phyloP scores from a whole-genome alignment of 2,797 vertebrate species.

The Semaprochilodus insignis region DNA sequence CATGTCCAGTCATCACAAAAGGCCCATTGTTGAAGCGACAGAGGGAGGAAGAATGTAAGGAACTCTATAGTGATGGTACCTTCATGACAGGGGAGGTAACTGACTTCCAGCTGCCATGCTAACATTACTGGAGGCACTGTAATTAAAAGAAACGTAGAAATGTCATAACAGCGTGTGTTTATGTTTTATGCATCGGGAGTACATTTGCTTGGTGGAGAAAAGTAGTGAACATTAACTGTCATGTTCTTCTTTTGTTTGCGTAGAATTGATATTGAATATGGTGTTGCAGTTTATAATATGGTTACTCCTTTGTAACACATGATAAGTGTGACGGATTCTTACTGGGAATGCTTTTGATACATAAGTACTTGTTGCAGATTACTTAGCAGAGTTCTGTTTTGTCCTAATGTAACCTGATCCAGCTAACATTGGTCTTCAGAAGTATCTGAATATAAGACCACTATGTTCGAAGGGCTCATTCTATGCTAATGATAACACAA shows the following conservation, averaged over 20 bases:
- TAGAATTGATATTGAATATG: not conserved
- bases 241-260: not conserved
- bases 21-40: constrained; percentile 38
- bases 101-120: constrained; percentile 19
- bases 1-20: constrained; percentile 79
- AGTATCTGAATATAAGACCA: not conserved
- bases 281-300: not conserved
- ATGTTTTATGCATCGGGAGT: not conserved
- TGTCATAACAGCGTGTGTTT: not conserved
- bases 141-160: not conserved
- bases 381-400: not conserved
- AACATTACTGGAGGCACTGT: constrained; percentile 13
- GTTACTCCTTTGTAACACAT: not conserved
- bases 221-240: not conserved
- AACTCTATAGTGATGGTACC: not conserved
- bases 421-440: not conserved
- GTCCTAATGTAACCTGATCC: not conserved
- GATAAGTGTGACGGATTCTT: not conserved
- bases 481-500: too few relatives aligned
- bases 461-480: too few relatives aligned
- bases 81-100: constrained; percentile 9
- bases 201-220: too few relatives aligned
- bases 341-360: not conserved
- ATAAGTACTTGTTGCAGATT: not conserved
- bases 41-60: constrained; percentile 22